Evolutionary conservation across 2,888 invertebrate genomes (phyloP).

Genomic region (Himalopsyche kuldschensis): DNA sequence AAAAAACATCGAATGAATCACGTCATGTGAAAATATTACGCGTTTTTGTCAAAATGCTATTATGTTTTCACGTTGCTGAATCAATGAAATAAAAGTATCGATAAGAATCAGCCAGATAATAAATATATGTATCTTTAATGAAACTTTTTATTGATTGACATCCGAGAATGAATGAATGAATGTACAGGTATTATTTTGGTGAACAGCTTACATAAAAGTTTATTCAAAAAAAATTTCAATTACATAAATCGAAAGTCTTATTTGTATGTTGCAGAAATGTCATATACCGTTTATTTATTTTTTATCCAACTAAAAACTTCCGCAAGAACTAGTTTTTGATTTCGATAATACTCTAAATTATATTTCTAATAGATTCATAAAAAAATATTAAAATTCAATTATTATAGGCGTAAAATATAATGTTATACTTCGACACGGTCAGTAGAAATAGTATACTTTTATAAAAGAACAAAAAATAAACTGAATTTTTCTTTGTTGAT

Average conservation of each 20-base stretch:
- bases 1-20: slow-evolving; percentile 10
- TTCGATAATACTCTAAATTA: background rate
- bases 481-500: background rate
- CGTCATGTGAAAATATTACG: background rate
- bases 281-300: background rate
- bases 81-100: background rate
- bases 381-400: background rate
- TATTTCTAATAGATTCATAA: background rate
- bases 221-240: background rate
- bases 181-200: background rate
- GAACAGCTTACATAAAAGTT: background rate
- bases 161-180: background rate
- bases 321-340: background rate
- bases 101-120: background rate
- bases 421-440: background rate
- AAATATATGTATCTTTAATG: background rate
- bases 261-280: background rate
- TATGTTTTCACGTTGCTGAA: background rate
- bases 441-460: background rate
- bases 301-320: background rate
- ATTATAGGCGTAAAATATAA: background rate
- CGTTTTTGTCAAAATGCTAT: background rate
- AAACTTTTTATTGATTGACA: background rate
- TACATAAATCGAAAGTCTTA: background rate
- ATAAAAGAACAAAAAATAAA: background rate